phyloP scores from a whole-genome alignment of 2,113 vertebrate genomes.

The Pelobates fuscus region DNA sequence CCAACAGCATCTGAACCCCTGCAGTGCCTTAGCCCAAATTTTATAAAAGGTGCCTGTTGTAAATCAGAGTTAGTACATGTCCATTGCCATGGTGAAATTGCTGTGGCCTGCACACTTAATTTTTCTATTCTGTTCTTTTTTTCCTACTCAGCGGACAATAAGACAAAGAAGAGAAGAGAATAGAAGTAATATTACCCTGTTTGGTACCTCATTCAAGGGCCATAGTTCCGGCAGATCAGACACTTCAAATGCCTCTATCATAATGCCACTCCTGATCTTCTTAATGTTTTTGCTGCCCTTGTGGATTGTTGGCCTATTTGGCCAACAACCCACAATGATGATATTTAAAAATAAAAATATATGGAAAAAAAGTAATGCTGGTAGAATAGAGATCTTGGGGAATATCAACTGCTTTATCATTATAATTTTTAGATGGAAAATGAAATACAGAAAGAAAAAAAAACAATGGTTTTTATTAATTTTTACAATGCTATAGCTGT shows the following conservation, averaged over 20 bases:
- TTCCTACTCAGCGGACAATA: neutral
- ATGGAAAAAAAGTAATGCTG: constrained; percentile 17
- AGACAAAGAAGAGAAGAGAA: neutral
- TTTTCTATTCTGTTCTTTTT: constrained; percentile 1
- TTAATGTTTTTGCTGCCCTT: constrained; percentile 1
- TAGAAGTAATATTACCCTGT: neutral
- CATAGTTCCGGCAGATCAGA: constrained; percentile 19
- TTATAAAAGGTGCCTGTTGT: constrained; percentile 6
- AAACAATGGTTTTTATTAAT: constrained; percentile 43
- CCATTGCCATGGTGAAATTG: neutral
- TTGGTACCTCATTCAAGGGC: constrained; percentile 18
- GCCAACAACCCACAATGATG: no score
- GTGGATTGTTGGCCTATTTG: neutral
- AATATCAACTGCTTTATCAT: constrained; percentile 33
- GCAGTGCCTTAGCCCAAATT: constrained; percentile 38
- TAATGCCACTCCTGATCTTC: neutral
- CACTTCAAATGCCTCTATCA: constrained; percentile 19
- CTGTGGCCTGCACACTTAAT: neutral
- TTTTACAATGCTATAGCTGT: constrained; percentile 44
- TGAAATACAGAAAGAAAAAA: constrained; percentile 16
- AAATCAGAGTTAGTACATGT: neutral
- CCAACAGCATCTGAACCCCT: neutral
- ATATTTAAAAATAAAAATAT: neutral
- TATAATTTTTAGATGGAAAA: constrained; percentile 36
- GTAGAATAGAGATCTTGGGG: constrained; percentile 24